These are phyloP conservation scores for Drosophila repletoides DNA, from an alignment of 1,140 invertebrate genomes.

Conservation along the genomic window DNA sequence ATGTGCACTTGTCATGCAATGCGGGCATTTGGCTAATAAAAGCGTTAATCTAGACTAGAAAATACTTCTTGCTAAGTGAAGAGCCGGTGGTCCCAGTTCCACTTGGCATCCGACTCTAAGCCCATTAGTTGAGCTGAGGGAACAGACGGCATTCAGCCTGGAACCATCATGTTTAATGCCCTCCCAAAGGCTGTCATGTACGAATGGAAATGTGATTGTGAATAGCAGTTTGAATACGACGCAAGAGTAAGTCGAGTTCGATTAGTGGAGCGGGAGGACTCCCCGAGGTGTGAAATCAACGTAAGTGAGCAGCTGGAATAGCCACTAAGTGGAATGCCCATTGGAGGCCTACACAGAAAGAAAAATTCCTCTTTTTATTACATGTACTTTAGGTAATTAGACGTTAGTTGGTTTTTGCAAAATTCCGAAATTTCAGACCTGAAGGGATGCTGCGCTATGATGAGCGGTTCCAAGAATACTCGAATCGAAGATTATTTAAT, in stretches of 20 bases:
- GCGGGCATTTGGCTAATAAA: conserved; percentile 70
- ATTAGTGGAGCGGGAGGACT: conserved; percentile 51
- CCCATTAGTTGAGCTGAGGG: too few species aligned
- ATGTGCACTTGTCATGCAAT: conserved; percentile 66
- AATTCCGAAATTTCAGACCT: too few species aligned
- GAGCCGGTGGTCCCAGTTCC: conserved; percentile 1
- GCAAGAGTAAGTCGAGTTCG: not conserved
- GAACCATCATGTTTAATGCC: conserved; percentile 41
- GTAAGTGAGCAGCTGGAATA: conserved; percentile 71
- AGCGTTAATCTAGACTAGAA: conserved; percentile 64
- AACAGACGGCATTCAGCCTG: too few species aligned
- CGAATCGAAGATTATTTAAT: too few species aligned
- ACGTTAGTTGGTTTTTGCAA: too few species aligned
- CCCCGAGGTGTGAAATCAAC: conserved; percentile 78
- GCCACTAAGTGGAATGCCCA: conserved; percentile 36
- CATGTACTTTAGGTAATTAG: too few species aligned
- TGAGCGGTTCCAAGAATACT: too few species aligned
- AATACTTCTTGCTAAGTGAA: conserved; percentile 11
- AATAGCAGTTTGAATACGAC: not conserved
- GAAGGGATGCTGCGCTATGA: too few species aligned
- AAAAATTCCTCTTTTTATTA: too few species aligned
- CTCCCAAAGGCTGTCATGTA: conserved; percentile 40
- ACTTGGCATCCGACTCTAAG: too few species aligned
- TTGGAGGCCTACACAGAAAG: too few species aligned
- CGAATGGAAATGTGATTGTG: conserved; percentile 14